Percentiles rank a stretch among this genome's conserved stretches.
Evolutionary conservation across 2,888 invertebrate species (phyloP).

Genomic region (Neria commutata): DNA sequence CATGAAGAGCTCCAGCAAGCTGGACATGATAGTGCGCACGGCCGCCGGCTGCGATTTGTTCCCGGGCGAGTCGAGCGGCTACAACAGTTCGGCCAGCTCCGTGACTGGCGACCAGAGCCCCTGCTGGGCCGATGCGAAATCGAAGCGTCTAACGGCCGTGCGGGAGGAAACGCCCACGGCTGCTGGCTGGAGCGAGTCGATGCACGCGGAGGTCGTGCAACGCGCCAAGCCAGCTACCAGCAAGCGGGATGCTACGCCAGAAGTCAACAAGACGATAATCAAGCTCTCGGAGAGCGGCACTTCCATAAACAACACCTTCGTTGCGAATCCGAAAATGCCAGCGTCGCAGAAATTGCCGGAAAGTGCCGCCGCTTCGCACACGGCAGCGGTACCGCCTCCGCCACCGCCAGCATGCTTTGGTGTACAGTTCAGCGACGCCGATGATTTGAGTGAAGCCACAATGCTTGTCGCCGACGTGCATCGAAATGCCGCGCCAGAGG

Average conservation of each 20-base stretch:
- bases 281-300: slow-evolving; percentile 75
- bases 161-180: slow-evolving; percentile 66
- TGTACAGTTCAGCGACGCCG: slow-evolving; percentile 31
- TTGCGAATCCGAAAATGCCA: slow-evolving; percentile 39
- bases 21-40: slow-evolving; percentile 78
- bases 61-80: slow-evolving; percentile 82
- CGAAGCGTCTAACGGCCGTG: slow-evolving; percentile 73
- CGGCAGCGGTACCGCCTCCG: slow-evolving; percentile 29
- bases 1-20: slow-evolving; percentile 77
- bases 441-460: slow-evolving; percentile 63
- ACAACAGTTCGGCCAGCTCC: slow-evolving; percentile 84
- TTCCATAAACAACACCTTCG: slow-evolving; percentile 70
- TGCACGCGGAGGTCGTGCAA: slow-evolving; percentile 27
- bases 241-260: slow-evolving; percentile 23
- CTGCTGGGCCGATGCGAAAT: slow-evolving; percentile 69
- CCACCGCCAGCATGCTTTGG: slow-evolving; percentile 14
- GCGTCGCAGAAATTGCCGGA: slow-evolving; percentile 25
- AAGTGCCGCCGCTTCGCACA: slow-evolving; percentile 35
- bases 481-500: slow-evolving; percentile 58
- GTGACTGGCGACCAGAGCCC: slow-evolving; percentile 77
- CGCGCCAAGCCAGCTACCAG: slow-evolving; percentile 19
- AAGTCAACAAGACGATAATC: slow-evolving; percentile 73
- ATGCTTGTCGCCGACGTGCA: slow-evolving; percentile 81
- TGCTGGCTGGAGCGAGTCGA: slow-evolving; percentile 26
- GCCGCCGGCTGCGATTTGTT: slow-evolving; percentile 80